Percentiles rank a stretch among this genome's conserved stretches.
These are phyloP conservation scores for Salvelinus namaycush DNA, from an alignment of 2,113 vertebrate genomes.

Conservation along the genomic window DNA sequence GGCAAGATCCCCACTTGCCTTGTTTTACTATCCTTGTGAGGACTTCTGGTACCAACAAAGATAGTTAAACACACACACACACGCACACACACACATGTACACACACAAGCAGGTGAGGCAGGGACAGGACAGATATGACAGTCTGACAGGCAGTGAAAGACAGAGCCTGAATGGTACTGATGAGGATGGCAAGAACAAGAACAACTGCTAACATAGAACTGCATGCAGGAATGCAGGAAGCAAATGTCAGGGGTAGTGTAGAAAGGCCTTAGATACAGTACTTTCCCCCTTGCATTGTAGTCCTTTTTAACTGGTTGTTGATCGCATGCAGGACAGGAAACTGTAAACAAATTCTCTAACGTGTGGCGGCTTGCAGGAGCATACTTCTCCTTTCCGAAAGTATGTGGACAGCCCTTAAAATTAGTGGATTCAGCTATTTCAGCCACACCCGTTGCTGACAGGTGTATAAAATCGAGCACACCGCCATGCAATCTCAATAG, in stretches of 20 bases:
- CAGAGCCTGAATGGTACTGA: constrained; percentile 55
- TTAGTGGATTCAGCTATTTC: too few relatives aligned
- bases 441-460: too few relatives aligned
- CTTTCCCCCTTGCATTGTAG: constrained; percentile 44
- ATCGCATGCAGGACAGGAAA: constrained; percentile 61
- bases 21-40: constrained; percentile 15
- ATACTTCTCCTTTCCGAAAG: too few relatives aligned
- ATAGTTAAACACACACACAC: constrained; percentile 6
- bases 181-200: constrained; percentile 33
- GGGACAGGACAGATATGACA: not conserved
- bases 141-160: constrained; percentile 62
- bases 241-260: not conserved
- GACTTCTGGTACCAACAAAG: constrained; percentile 17
- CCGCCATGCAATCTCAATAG: too few relatives aligned
- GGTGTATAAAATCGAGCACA: too few relatives aligned
- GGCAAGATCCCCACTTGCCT: too few relatives aligned
- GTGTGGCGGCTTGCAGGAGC: constrained; percentile 50
- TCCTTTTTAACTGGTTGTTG: constrained; percentile 39
- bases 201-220: not conserved
- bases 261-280: too few relatives aligned
- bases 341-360: constrained; percentile 65
- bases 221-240: constrained; percentile 52
- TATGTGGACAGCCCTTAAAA: too few relatives aligned
- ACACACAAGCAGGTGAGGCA: not conserved
- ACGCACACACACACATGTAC: not conserved